phyloP scores from a whole-genome alignment of 2,888 invertebrate genomes.

The Marasmarcha lunaedactyla region DNA sequence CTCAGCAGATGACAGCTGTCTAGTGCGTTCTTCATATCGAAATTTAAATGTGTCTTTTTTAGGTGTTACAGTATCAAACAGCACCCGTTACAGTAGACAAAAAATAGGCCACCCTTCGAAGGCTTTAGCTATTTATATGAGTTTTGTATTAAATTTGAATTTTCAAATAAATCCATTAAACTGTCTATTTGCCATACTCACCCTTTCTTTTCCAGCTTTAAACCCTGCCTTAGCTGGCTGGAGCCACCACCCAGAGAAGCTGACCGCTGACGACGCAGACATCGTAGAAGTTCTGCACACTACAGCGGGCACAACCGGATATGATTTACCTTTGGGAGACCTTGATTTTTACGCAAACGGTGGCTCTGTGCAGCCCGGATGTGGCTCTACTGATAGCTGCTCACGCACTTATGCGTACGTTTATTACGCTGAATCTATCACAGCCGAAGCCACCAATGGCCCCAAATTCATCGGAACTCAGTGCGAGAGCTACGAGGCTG shows the following conservation, averaged over 20 bases:
- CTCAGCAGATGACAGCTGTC: no score
- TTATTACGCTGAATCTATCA: constrained; percentile 48
- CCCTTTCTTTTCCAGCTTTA: constrained; percentile 31
- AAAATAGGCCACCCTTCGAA: no score
- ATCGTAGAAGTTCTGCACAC: constrained; percentile 53
- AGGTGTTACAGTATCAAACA: no score
- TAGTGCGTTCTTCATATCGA: no score
- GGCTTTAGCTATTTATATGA: no score
- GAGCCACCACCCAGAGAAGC: constrained; percentile 40
- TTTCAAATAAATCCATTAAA: no score
- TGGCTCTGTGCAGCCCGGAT: constrained; percentile 38
- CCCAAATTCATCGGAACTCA: constrained; percentile 38
- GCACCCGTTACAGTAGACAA: no score
- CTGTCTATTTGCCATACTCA: no score
- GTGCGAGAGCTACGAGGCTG: constrained; percentile 35
- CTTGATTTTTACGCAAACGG: constrained; percentile 57
- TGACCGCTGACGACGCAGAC: constrained; percentile 33
- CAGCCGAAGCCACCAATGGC: constrained; percentile 20
- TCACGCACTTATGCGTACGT: constrained; percentile 35
- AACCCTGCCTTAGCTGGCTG: constrained; percentile 55
- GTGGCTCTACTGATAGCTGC: constrained; percentile 30
- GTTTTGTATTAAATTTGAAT: no score
- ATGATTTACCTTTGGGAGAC: constrained; percentile 45
- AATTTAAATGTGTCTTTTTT: no score
- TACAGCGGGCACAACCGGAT: constrained; percentile 39